Evolutionary conservation across 2,888 invertebrate genomes (phyloP).

Genomic region (Drosophila macrospina): DNA sequence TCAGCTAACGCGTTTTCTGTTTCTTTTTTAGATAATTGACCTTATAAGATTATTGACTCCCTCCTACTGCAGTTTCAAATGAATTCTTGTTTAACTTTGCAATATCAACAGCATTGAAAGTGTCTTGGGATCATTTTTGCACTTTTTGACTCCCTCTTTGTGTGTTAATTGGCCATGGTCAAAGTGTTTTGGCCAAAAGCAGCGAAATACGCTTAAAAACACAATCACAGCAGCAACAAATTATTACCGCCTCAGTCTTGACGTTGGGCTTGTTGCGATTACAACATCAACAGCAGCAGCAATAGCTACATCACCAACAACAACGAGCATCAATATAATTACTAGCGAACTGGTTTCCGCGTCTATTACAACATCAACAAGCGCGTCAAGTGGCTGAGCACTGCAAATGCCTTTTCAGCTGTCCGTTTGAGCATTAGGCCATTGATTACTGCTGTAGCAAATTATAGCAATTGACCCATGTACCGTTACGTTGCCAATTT

Average conservation of each 20-base stretch:
- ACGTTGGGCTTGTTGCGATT: slow-evolving; percentile 56
- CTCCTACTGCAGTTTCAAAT: slow-evolving; percentile 16
- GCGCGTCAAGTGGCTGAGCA: slow-evolving; percentile 39
- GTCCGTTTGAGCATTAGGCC: slow-evolving; percentile 23
- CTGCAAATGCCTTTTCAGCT: slow-evolving; percentile 13
- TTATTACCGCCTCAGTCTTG: slow-evolving; percentile 23
- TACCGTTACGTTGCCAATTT: slow-evolving; percentile 39
- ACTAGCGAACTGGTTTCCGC: slow-evolving; percentile 72
- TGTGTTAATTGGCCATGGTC: slow-evolving; percentile 78
- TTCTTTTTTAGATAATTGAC: neutral
- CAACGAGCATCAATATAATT: slow-evolving; percentile 64
- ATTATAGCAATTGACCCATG: slow-evolving; percentile 29
- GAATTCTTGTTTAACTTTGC: neutral
- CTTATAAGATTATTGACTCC: neutral
- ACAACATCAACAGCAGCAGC: slow-evolving; percentile 47
- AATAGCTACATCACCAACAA: slow-evolving; percentile 9
- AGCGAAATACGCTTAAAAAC: slow-evolving; percentile 24
- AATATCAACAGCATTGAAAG: slow-evolving; percentile 20
- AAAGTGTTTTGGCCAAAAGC: slow-evolving; percentile 36
- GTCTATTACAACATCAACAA: slow-evolving; percentile 66
- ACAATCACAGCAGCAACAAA: slow-evolving; percentile 20
- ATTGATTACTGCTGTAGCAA: slow-evolving; percentile 16
- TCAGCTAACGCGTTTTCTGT: slow-evolving; percentile 7
- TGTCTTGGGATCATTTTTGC: slow-evolving; percentile 13
- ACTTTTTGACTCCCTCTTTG: slow-evolving; percentile 29